Percentiles rank a stretch among this genome's conserved stretches.
These are phyloP conservation scores for Lasioglossum zephyrum DNA, from an alignment of 2,888 invertebrate species.

Conservation along the genomic window DNA sequence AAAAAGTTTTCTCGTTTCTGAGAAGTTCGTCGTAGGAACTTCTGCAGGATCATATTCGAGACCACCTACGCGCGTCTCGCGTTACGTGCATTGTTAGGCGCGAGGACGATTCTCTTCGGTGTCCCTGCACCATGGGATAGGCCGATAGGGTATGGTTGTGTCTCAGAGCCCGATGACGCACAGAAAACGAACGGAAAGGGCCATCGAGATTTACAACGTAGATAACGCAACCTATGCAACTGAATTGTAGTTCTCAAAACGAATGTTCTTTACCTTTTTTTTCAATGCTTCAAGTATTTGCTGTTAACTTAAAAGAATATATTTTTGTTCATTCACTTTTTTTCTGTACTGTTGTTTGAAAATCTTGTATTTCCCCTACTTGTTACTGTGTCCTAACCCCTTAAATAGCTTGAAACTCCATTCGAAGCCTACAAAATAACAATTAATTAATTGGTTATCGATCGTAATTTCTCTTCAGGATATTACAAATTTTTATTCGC, in stretches of 20 bases:
- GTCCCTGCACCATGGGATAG: neutral
- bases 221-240: neutral
- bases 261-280: neutral
- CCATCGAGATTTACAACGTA: neutral
- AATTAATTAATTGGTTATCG: no score
- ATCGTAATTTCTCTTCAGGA: no score
- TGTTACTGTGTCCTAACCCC: no score
- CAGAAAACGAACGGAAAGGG: neutral
- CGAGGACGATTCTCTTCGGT: conserved; percentile 33
- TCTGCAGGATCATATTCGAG: conserved; percentile 12
- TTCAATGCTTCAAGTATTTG: neutral
- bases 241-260: neutral
- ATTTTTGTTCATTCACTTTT: no score
- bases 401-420: neutral
- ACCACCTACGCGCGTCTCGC: conserved; percentile 64
- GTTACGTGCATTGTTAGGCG: conserved; percentile 63
- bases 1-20: conserved; percentile 38
- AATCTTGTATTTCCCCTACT: no score
- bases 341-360: no score
- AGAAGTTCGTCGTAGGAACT: conserved; percentile 7
- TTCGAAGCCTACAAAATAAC: neutral
- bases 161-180: neutral
- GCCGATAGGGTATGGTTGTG: neutral
- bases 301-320: no score
- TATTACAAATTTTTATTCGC: no score